Evolutionary conservation across 1,140 invertebrate genomes (phyloP), one percentile per base, ranked within the genome.

Genomic region (Bombus fervidus): DNA sequence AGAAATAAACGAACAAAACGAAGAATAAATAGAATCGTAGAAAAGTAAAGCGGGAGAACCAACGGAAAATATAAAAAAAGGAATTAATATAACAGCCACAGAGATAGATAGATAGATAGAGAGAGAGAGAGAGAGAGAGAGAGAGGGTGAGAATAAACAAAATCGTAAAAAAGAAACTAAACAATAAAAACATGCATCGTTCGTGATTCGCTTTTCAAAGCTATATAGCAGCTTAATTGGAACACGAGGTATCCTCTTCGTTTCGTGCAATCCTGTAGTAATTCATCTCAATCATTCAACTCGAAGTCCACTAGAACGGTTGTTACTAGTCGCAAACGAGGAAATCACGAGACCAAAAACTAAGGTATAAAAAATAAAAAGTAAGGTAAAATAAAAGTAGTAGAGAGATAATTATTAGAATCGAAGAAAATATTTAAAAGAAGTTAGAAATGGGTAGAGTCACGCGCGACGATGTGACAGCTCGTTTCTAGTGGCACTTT

Each of bases 401-500:
- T n/a, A 5, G 15, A 43, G 53, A 41, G 13, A 28, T 57, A 62
- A n/a, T 13, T 15, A 15, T 37, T 69, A 59, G 12, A 73, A 43
- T 31, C 15, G 28, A 22, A 22, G n/a, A 12, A 47, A 18, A 28
- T 28, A 18, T 12, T 39, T n/a, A 37, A 31, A 22, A 25, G 13
- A 25, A 8, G 25, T 13, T 10, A 59, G 10, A 39, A 5, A 59
- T 1, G 43, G 34, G 6, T 22, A 6, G 15, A 78, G 39, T 31
- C 15, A 43, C 15, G 34, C 41, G 57, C 41, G 41, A 66, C 25
- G 31, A 31, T 34, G n/a, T 59, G 10, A 83, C 72, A 75, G 41
- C 72, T 68, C 72, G 39, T 74, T 75, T 83, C 81, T 83, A 83
- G 71, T 83, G 72, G 81, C 69, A 64, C 39, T 75, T 79, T 53